These are phyloP conservation scores for Geophilus truncorum DNA, from an alignment of 2,888 invertebrate genomes.

Conservation along the genomic window DNA sequence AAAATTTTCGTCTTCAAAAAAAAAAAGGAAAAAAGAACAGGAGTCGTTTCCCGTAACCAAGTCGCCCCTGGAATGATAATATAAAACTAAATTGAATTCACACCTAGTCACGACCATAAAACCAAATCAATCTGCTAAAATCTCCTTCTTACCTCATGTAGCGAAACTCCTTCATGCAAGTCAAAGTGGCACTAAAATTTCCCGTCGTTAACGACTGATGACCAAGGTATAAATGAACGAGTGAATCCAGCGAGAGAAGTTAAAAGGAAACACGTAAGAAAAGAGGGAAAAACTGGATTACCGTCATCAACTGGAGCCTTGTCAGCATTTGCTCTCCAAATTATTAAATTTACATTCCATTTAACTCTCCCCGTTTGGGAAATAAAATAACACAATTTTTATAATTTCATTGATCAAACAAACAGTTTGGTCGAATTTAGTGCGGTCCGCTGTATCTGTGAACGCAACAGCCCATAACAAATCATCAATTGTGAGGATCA, in stretches of 20 bases:
- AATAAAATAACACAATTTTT: background rate
- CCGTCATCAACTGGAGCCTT: background rate
- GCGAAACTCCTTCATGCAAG: conserved; percentile 20
- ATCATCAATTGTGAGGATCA: background rate
- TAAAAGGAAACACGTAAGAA: background rate
- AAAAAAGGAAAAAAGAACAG: background rate
- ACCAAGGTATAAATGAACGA: conserved; percentile 11
- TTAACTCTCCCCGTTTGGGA: too few species aligned
- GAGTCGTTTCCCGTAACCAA: background rate
- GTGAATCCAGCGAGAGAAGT: background rate
- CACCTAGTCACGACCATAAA: background rate
- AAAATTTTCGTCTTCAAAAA: background rate
- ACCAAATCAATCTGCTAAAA: conserved; percentile 27
- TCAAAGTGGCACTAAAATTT: conserved; percentile 13
- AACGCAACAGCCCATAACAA: background rate
- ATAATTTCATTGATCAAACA: background rate
- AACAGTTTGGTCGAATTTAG: background rate
- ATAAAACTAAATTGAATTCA: conserved; percentile 13
- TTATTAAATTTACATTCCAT: background rate
- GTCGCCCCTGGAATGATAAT: background rate
- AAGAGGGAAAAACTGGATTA: background rate
- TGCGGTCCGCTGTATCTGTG: too few species aligned
- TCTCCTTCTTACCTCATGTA: background rate
- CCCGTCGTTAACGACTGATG: conserved; percentile 24
- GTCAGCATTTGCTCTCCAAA: background rate